Conservation (phyloP, 1,140 invertebrate species). For the Lepidotrigona ventralis region DNA sequence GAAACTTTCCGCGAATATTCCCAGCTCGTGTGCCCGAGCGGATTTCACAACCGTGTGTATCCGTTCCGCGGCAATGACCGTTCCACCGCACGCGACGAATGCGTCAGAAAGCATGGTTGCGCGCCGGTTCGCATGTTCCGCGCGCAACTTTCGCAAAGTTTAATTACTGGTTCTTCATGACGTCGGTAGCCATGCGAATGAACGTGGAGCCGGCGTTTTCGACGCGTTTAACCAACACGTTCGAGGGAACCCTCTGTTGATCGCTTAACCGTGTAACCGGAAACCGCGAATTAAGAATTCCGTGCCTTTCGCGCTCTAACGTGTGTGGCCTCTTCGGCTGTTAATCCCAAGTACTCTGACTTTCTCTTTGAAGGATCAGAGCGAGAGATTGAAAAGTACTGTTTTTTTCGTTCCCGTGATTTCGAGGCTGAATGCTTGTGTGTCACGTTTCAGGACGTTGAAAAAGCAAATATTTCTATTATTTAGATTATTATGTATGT, state of each 20-base stretch:
- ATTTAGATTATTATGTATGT: too few species aligned
- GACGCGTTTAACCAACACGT: background rate
- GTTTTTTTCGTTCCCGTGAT: too few species aligned
- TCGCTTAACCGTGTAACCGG: background rate
- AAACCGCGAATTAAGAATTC: background rate
- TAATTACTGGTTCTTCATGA: slow-evolving; percentile 32
- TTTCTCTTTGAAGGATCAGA: too few species aligned
- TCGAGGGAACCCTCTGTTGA: background rate
- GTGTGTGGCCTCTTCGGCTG: too few species aligned
- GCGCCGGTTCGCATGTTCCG: background rate
- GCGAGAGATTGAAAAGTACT: too few species aligned
- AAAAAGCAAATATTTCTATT: too few species aligned
- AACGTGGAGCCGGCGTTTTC: background rate
- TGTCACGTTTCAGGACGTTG: too few species aligned
- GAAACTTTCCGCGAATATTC: background rate
- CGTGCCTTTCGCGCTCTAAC: background rate
- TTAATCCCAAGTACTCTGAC: too few species aligned
- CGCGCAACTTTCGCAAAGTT: slow-evolving; percentile 8
- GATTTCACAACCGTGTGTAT: slow-evolving; percentile 12
- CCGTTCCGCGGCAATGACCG: background rate
- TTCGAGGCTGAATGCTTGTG: too few species aligned
- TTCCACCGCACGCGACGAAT: background rate
- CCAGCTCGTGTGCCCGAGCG: background rate
- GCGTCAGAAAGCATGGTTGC: slow-evolving; percentile 5
- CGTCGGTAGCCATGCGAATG: background rate